Conservation (phyloP, 2,113 vertebrate species). For the Rhinopithecus roxellana region DNA sequence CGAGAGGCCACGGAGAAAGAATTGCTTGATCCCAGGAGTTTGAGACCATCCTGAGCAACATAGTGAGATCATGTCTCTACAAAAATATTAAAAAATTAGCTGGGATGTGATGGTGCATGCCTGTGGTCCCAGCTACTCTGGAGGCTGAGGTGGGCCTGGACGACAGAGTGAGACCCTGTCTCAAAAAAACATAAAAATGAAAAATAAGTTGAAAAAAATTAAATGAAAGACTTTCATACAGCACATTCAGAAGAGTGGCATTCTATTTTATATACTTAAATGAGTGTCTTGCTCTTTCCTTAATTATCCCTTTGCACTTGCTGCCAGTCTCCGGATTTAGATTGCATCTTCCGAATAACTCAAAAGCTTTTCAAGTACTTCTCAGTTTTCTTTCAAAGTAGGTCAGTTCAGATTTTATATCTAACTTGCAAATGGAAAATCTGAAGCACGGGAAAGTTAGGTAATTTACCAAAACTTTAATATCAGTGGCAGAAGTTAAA, state of each 20-base stretch:
- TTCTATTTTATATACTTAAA: background rate
- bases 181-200: too few species aligned
- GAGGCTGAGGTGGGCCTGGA: too few species aligned
- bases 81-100: too few species aligned
- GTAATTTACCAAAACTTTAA: conserved; percentile 63
- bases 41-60: too few species aligned
- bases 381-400: conserved; percentile 61
- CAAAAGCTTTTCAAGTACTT: conserved; percentile 32
- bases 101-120: too few species aligned
- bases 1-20: too few species aligned
- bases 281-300: background rate
- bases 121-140: too few species aligned
- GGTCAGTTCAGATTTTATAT: conserved; percentile 68
- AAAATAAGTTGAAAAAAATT: too few species aligned
- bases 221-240: background rate
- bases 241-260: background rate
- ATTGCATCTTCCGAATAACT: conserved; percentile 31
- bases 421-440: conserved; percentile 71
- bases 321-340: conserved; percentile 22
- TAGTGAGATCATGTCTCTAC: too few species aligned
- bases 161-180: too few species aligned
- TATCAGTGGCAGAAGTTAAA: conserved; percentile 50
- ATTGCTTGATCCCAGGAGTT: too few species aligned
- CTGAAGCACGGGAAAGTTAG: conserved; percentile 60
- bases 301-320: conserved; percentile 25